A percentile compares a stretch with the other conserved stretches of the same genome.
These are phyloP conservation scores for Onthophagus sagittarius DNA, from an alignment of 2,888 invertebrate genomes.

Conservation along the genomic window DNA sequence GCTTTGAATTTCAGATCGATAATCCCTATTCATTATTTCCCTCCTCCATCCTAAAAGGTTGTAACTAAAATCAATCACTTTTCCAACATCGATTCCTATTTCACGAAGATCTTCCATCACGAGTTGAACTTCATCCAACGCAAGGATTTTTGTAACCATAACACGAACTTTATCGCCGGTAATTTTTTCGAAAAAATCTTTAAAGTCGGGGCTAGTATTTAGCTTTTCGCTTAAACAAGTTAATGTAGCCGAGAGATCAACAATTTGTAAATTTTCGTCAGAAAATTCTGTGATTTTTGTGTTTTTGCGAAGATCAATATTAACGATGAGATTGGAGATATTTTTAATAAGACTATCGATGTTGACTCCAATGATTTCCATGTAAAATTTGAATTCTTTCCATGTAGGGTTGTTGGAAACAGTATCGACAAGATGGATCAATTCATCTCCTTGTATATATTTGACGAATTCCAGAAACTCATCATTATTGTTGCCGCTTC, in stretches of 20 bases:
- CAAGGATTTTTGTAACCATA: slow-evolving; percentile 32
- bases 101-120: slow-evolving; percentile 27
- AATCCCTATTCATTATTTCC: not conserved
- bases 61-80: slow-evolving; percentile 27
- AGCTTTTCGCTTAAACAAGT: slow-evolving; percentile 20
- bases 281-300: slow-evolving; percentile 17
- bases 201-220: slow-evolving; percentile 25
- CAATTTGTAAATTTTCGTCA: slow-evolving; percentile 23
- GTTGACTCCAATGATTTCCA: slow-evolving; percentile 30
- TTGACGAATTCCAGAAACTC: slow-evolving; percentile 31
- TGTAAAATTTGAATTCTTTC: slow-evolving; percentile 28
- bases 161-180: slow-evolving; percentile 24
- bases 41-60: slow-evolving; percentile 31
- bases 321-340: slow-evolving; percentile 27
- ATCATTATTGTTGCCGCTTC: slow-evolving; percentile 30
- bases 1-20: slow-evolving; percentile 28
- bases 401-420: slow-evolving; percentile 25
- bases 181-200: slow-evolving; percentile 24
- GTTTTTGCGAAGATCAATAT: not conserved
- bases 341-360: slow-evolving; percentile 25
- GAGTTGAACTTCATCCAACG: slow-evolving; percentile 30
- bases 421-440: slow-evolving; percentile 29
- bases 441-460: slow-evolving; percentile 35
- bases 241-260: slow-evolving; percentile 20
- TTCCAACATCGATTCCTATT: slow-evolving; percentile 32